Conservation (phyloP, 2,888 invertebrate species). For the Melanophora roralis region DNA sequence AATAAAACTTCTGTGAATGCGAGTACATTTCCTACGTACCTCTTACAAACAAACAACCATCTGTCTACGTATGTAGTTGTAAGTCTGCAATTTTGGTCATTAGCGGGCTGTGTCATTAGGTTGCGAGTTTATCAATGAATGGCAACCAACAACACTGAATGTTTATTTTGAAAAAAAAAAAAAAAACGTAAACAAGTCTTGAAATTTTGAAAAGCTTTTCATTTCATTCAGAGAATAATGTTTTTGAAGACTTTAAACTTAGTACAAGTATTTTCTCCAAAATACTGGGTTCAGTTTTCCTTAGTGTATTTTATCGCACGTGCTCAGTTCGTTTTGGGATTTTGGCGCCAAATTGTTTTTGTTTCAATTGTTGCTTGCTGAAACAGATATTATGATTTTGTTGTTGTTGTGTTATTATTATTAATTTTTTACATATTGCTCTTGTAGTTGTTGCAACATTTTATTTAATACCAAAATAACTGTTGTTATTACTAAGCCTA, state of each 20-base stretch:
- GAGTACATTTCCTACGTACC: too few relatives aligned
- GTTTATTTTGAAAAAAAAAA: background rate
- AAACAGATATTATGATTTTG: constrained; percentile 19
- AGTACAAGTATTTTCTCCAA: constrained; percentile 51
- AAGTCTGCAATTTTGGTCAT: background rate
- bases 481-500: constrained; percentile 32
- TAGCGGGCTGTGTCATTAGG: constrained; percentile 48
- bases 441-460: background rate
- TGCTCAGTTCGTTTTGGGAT: constrained; percentile 19
- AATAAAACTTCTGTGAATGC: background rate
- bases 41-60: background rate
- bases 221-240: background rate
- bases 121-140: constrained; percentile 56
- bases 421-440: constrained; percentile 28
- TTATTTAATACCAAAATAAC: background rate
- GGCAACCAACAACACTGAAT: background rate
- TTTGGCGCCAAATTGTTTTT: constrained; percentile 57
- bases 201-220: too few relatives aligned
- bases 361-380: constrained; percentile 1
- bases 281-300: constrained; percentile 46
- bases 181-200: background rate
- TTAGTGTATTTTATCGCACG: background rate
- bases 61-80: background rate
- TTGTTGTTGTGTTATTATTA: background rate
- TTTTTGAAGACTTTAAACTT: background rate